Conservation (phyloP, 2,888 invertebrate genomes). For the Synanthedon vespiformis region DNA sequence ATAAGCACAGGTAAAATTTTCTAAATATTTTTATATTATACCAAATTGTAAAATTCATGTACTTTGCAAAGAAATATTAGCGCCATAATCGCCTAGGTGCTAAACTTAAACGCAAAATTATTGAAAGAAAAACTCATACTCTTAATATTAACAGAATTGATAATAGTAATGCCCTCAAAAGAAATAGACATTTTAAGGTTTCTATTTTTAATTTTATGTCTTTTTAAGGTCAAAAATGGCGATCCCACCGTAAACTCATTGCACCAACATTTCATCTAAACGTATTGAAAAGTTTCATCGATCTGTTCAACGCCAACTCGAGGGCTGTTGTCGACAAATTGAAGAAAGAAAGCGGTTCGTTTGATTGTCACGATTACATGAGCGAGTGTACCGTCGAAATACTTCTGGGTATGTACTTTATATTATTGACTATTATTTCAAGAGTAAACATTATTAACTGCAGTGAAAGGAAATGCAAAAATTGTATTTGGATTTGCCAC, state of each 20-base stretch:
- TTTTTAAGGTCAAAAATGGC: conserved; percentile 81
- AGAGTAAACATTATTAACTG: not conserved
- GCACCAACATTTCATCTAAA: conserved; percentile 91
- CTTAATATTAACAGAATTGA: no score
- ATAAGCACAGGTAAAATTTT: conserved; percentile 77
- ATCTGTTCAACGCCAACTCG: conserved; percentile 86
- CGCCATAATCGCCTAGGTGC: no score
- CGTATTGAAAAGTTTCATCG: conserved; percentile 87
- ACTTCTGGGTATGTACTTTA: conserved; percentile 72
- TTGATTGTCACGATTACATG: conserved; percentile 87
- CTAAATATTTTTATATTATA: no score
- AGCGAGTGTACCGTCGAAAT: conserved; percentile 88
- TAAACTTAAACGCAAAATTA: no score
- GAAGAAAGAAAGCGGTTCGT: conserved; percentile 76
- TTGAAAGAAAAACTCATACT: no score
- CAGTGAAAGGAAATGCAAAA: not conserved
- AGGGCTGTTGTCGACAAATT: conserved; percentile 79
- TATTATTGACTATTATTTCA: not conserved
- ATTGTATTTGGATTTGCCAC: not conserved
- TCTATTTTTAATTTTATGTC: not conserved
- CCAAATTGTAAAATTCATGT: no score
- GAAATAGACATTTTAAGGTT: no score
- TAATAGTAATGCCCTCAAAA: no score
- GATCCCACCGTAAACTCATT: conserved; percentile 85
- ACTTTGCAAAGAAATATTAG: no score